Evolutionary conservation across 2,888 invertebrate species (phyloP), one percentile per base, ranked within the genome.

Genomic region (Apamea crenata): DNA sequence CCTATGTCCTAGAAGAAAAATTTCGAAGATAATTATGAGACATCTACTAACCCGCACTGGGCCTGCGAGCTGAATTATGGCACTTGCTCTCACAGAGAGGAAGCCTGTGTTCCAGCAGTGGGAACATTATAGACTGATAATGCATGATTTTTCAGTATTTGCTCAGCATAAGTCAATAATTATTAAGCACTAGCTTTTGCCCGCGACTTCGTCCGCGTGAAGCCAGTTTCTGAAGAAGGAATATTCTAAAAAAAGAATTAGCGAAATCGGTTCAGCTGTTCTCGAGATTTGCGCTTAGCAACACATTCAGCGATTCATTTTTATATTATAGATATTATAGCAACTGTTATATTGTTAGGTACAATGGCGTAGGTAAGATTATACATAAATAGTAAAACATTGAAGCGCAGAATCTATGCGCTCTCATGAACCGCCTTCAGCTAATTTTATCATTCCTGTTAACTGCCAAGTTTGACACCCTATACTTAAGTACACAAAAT

Each of bases 401-500:
- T 70, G 8, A 47, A 25, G 6, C 4, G 5, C 25, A 32, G 7
- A 21, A 8, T 32, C 32, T 0, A 7, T 47, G 1, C 2, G 4
- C 32, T 32, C 25, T 32, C 53, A 21, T 14, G 21, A 47, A 29
- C 25, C 5, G 0, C 47, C 12, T 40, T 29, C 29, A n/a, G 56
- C 63, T 66, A 66, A 50, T 61, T 47, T 32, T 1, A 50, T 32
- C n/a, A 63, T 44, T 7, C n/a, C n/a, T 59, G 10, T 4, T 56
- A n/a, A 7, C 21, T 56, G 56, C 12, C 36, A 63, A 40, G 72
- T 32, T 16, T n/a, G 18, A 67, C n/a, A 71, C 63, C 36, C 32
- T 29, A 40, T 32, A 44, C 1, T 8, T 47, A 67, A 21, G 36
- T 75, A 83, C 47, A 66, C 50, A 66, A 83, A 83, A 86, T 66